A percentile compares a stretch with the other conserved stretches of the same genome.
phyloP scores from a whole-genome alignment of 1,140 invertebrate genomes.

The Platyscapa corneri region DNA sequence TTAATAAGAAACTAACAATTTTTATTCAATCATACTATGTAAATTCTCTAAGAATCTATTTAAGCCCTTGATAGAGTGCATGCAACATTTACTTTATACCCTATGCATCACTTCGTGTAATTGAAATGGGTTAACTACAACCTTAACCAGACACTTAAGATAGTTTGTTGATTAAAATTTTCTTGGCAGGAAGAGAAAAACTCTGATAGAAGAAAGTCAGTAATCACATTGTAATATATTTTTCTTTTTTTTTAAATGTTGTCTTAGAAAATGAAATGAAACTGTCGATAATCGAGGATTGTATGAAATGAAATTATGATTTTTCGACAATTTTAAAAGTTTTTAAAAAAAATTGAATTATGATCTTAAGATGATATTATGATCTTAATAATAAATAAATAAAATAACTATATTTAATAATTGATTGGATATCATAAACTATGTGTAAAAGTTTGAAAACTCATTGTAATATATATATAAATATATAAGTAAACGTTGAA shows the following conservation, averaged over 20 bases:
- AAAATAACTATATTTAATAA: no score
- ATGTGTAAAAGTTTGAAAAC: no score
- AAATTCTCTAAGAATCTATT: background rate
- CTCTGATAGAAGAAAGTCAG: conserved; percentile 38
- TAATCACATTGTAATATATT: conserved; percentile 56
- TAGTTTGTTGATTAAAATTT: conserved; percentile 65
- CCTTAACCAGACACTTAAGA: conserved; percentile 44
- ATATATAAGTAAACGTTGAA: no score
- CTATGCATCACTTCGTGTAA: conserved; percentile 46
- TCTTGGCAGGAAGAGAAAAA: conserved; percentile 49
- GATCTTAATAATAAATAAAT: no score
- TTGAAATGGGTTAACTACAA: conserved; percentile 61
- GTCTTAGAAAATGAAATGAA: conserved; percentile 56
- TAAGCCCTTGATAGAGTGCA: conserved; percentile 3
- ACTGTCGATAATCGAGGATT: conserved; percentile 56
- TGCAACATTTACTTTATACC: background rate
- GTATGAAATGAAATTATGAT: background rate
- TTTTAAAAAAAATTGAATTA: no score
- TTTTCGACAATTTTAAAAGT: background rate
- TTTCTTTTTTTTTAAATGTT: conserved; percentile 58
- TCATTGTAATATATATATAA: no score
- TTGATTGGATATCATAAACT: no score
- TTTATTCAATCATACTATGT: background rate
- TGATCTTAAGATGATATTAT: no score
- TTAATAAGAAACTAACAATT: background rate